Base-by-base conservation (phyloP, 2,797 vertebrate genomes). In the Tenualosa thibaudeaui region DNA sequence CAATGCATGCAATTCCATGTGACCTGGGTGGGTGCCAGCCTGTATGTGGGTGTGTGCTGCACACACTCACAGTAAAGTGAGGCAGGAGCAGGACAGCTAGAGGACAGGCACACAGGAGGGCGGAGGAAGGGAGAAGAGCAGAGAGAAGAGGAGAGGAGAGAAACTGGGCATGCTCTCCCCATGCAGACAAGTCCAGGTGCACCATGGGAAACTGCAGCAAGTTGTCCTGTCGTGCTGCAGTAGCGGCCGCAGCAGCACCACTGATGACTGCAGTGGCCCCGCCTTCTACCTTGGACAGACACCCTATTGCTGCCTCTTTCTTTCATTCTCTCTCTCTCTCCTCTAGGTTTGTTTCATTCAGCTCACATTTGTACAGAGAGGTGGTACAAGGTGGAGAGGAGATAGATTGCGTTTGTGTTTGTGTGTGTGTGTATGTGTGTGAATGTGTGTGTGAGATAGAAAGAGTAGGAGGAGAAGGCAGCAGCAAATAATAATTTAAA, bases 161-260 rank as follows among this genome's bases (percentile, higher is more conserved):
- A 15, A 84, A 84, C 68, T 83, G 87, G 84, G 87, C 83, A 83
- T 88, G 81, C 85, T 84, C 86, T 62, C 1, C 83, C 62, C 83
- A 24, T 17, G 26, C 24, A 88, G 82, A 71, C n/a, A 56, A 60
- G 84, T 54, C 83, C 82, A 90, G 82, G 86, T 89, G 88, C 86
- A 89, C 78, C 83, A 84, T 86, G 82, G 86, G 87, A 88, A 84
- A 87, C 81, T 90, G 89, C 88, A 86, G 87, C 88, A 89, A 17
- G 37, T 37, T 15, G 12, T 75, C 68, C 68, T 75, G 68, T 65
- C 3, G 62, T 17, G 68, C 56, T 89, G 89, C 88, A 88, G 89
- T 60, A 82, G 85, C 81, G 58, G 87, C 51, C 0, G 88, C 84
- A 51, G 13, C 87, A 88, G 83, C 87, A 84, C 78, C 37, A 84